These are phyloP conservation scores for Eriosoma lanigerum DNA, from an alignment of 1,140 invertebrate genomes.

Conservation along the genomic window DNA sequence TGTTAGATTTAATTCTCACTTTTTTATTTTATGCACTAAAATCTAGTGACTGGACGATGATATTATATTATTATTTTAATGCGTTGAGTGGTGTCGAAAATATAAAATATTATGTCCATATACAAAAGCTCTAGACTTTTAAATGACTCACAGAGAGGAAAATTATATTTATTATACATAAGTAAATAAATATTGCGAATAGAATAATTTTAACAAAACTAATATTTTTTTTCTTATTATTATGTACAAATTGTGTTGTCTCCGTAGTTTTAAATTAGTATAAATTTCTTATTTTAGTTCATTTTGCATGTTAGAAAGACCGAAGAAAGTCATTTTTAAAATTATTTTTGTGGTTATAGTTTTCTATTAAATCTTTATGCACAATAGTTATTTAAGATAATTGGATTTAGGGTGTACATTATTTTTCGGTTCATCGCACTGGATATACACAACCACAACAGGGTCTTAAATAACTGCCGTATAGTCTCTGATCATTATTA, in stretches of 20 bases:
- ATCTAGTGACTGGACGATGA: too few species aligned
- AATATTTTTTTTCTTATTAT: neutral
- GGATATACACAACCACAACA: neutral
- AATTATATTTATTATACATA: neutral
- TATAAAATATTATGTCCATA: neutral
- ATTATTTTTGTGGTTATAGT: neutral
- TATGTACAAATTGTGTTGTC: too few species aligned
- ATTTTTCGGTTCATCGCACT: neutral
- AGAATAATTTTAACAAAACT: neutral
- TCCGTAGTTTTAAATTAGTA: neutral
- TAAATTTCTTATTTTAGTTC: neutral
- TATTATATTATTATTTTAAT: too few species aligned
- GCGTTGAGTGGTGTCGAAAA: too few species aligned
- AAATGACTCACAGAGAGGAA: too few species aligned
- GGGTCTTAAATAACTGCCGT: neutral
- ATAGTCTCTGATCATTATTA: too few species aligned
- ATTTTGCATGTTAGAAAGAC: too few species aligned
- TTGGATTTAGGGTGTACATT: neutral
- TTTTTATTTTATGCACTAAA: too few species aligned
- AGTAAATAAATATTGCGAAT: neutral
- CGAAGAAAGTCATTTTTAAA: neutral
- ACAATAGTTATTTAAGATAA: slow-evolving; percentile 7
- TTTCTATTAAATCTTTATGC: neutral
- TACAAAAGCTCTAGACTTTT: neutral
- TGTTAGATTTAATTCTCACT: too few species aligned